Base-by-base conservation (phyloP, 2,888 invertebrate genomes). In the Pseudanteris insignis region DNA sequence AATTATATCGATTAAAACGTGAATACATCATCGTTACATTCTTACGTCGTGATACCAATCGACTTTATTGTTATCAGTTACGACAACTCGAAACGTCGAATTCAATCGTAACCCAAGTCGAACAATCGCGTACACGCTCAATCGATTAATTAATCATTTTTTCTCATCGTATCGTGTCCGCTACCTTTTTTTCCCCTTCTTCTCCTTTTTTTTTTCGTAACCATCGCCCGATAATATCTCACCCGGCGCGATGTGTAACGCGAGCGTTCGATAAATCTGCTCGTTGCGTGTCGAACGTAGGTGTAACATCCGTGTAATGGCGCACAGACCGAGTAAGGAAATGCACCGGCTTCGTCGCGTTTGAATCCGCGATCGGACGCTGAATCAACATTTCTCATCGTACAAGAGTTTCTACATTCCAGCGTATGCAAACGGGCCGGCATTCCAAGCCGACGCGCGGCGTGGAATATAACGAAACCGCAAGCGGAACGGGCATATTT, bases 251-350 rank as follows among this genome's bases (percentile, higher is more conserved):
- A 57, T 37, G 26, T 33, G 44, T 36, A 50, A 44, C 21, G 25
- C 41, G 18, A 30, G 11, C 9, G 41, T 15, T 34, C 18, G 38
- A 60, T 61, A 51, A 44, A 51, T 57, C 50, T 11, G 40, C 8
- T 29, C 32, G 24, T n/a, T 2, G 29, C 44, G 32, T 44, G 43
- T 48, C 53, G 29, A 9, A 51, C 55, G 67, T 67, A 64, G 65
- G 64, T 66, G 67, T 58, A 66, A 64, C 65, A 40, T 43, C 40
- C 54, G 57, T 63, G 63, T 64, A 64, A 61, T 54, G 63, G 44
- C 38, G 62, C 59, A 57, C 55, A 44, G 38, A 64, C 43, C 53
- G 57, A 46, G 50, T 51, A n/a, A 61, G 51, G 44, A 61, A 67
- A 51, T 41, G 13, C 38, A 13, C 25, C 53, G 15, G 9, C 44